Conservation (phyloP, 2,797 vertebrate species). For the Oreortyx pictus region DNA sequence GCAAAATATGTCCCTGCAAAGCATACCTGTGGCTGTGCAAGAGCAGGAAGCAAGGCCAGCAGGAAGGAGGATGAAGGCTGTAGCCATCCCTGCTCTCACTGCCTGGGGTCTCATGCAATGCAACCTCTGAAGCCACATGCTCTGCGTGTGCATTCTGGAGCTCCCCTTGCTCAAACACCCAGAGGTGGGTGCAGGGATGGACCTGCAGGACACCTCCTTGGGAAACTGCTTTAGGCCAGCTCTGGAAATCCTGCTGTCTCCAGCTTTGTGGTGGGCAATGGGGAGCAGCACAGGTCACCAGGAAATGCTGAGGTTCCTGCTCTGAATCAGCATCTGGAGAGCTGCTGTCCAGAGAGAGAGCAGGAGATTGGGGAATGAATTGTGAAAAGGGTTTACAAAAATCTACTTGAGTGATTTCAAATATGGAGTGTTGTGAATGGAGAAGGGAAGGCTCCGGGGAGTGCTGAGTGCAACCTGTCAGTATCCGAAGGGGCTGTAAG, state of each 20-base stretch:
- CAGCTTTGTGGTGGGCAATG: neutral
- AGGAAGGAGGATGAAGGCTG: neutral
- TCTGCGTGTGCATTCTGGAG: too few species aligned
- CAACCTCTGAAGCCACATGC: accelerated
- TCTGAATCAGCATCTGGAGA: neutral
- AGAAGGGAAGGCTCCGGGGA: too few species aligned
- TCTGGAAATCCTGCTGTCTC: neutral
- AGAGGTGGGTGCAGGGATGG: too few species aligned
- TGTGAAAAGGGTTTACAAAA: neutral
- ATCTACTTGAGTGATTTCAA: neutral
- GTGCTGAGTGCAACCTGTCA: too few species aligned
- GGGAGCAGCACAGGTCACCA: neutral
- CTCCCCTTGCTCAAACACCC: neutral
- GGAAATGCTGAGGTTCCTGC: neutral
- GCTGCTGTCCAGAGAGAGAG: neutral
- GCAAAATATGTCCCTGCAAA: neutral
- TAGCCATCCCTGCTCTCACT: neutral
- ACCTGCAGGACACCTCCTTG: too few species aligned
- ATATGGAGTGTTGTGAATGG: neutral
- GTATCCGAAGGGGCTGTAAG: too few species aligned
- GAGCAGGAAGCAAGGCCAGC: neutral
- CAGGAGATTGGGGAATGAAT: neutral
- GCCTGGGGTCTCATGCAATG: neutral
- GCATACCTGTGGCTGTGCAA: neutral
- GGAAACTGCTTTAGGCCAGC: too few species aligned